Conservation (phyloP, 2,113 vertebrate species). For the Tupaia chinensis region DNA sequence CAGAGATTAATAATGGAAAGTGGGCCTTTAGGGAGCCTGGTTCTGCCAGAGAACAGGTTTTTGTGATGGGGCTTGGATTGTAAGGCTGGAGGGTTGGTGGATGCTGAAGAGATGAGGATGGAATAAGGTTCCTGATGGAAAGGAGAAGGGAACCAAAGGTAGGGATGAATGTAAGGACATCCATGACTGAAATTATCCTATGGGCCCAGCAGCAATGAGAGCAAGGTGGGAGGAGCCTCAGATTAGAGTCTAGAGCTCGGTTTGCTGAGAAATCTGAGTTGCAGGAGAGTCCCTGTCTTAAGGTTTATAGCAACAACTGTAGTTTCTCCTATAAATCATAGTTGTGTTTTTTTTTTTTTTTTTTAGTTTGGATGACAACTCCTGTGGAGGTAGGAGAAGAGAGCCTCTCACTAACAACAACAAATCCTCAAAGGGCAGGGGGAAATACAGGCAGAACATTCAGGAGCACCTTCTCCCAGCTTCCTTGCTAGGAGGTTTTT, state of each 20-base stretch:
- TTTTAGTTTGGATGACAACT: slow-evolving; percentile 54
- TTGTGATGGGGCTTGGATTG: slow-evolving; percentile 27
- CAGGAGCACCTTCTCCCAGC: neutral
- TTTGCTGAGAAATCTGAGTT: slow-evolving; percentile 55
- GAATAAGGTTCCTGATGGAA: slow-evolving; percentile 5
- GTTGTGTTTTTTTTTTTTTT: neutral
- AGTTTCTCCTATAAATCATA: slow-evolving; percentile 43
- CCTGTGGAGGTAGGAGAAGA: slow-evolving; percentile 31
- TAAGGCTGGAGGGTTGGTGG: slow-evolving; percentile 6
- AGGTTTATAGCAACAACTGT: slow-evolving; percentile 39
- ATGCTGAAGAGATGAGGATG: neutral
- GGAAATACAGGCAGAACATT: neutral
- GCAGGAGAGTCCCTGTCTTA: slow-evolving; percentile 25
- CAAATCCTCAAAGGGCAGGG: neutral
- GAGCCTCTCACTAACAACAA: neutral
- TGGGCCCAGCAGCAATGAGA: neutral
- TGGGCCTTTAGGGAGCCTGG: slow-evolving; percentile 30
- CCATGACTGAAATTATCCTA: slow-evolving; percentile 6
- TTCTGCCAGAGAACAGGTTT: slow-evolving; percentile 53
- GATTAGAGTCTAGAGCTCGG: slow-evolving; percentile 32
- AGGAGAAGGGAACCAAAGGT: neutral
- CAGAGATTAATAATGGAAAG: slow-evolving; percentile 54
- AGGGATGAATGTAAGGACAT: neutral
- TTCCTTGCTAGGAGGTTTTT: neutral
- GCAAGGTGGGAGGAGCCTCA: slow-evolving; percentile 18